Conservation (phyloP, 2,797 vertebrate genomes). For the Pelobates cultripes region DNA sequence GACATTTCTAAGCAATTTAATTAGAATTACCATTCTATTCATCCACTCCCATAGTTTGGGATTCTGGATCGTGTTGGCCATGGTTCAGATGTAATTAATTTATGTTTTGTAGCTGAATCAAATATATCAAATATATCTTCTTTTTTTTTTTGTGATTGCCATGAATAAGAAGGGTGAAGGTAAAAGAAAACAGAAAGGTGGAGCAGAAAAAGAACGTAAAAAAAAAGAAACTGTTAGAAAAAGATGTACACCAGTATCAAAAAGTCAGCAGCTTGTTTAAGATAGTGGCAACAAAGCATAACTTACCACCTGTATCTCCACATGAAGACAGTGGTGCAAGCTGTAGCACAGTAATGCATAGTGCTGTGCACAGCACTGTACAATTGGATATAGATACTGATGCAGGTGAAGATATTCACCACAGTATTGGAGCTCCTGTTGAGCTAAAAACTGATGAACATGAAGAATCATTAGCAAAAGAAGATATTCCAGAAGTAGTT, state of each 20-base stretch:
- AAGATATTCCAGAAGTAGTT: conserved; percentile 1
- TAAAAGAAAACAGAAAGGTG: too few relatives aligned
- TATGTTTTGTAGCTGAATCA: neutral
- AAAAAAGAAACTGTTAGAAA: too few relatives aligned
- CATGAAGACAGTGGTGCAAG: neutral
- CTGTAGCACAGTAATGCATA: neutral
- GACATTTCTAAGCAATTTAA: neutral
- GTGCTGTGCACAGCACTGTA: neutral
- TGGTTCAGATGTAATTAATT: neutral
- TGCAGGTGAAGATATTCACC: too few relatives aligned
- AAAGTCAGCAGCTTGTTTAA: neutral
- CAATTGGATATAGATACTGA: too few relatives aligned
- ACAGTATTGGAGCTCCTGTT: too few relatives aligned
- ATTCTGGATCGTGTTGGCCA: neutral
- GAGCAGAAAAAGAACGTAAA: too few relatives aligned
- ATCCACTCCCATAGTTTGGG: neutral
- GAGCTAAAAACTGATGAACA: too few relatives aligned
- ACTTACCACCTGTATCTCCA: too few relatives aligned
- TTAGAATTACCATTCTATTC: neutral
- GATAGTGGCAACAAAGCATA: neutral
- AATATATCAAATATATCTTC: neutral
- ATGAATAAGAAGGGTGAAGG: neutral
- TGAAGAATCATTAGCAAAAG: too few relatives aligned
- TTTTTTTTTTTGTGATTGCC: neutral
- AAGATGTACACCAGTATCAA: neutral